Evolutionary conservation across 2,888 invertebrate genomes (phyloP).

Genomic region (Meloe dianella): DNA sequence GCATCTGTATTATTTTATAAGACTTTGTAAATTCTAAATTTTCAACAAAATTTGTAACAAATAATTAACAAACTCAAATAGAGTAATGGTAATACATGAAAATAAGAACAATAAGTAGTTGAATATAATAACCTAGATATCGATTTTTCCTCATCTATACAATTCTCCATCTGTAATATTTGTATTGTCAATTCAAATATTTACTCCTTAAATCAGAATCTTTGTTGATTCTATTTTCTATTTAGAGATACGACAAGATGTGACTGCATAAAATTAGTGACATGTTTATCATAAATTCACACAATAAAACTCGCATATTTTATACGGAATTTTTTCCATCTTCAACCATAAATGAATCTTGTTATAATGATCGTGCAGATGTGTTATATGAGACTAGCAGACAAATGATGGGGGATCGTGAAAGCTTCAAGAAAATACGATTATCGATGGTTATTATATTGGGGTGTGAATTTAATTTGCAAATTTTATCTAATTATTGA

Average conservation of each 20-base stretch:
- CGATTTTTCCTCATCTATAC: not conserved
- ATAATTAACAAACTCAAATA: too few relatives aligned
- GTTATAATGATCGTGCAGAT: too few relatives aligned
- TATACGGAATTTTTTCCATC: too few relatives aligned
- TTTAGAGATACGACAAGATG: not conserved
- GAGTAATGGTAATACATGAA: not conserved
- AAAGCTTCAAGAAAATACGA: not conserved
- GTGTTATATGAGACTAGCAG: not conserved
- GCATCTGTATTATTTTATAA: not conserved
- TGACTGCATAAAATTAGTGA: not conserved
- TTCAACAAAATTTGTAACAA: too few relatives aligned
- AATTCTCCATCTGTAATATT: not conserved
- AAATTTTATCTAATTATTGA: not conserved
- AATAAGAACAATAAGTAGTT: not conserved
- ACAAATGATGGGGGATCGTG: not conserved
- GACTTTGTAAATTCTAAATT: not conserved
- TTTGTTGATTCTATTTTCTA: not conserved
- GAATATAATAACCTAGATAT: not conserved
- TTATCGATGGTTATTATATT: not conserved
- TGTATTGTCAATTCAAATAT: constrained; percentile 9
- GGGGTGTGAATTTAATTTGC: not conserved
- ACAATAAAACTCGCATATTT: not conserved
- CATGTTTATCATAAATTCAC: not conserved
- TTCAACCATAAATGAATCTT: too few relatives aligned
- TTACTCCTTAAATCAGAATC: not conserved